Conservation (phyloP, 2,888 invertebrate genomes). For the Nudaria mundana region DNA sequence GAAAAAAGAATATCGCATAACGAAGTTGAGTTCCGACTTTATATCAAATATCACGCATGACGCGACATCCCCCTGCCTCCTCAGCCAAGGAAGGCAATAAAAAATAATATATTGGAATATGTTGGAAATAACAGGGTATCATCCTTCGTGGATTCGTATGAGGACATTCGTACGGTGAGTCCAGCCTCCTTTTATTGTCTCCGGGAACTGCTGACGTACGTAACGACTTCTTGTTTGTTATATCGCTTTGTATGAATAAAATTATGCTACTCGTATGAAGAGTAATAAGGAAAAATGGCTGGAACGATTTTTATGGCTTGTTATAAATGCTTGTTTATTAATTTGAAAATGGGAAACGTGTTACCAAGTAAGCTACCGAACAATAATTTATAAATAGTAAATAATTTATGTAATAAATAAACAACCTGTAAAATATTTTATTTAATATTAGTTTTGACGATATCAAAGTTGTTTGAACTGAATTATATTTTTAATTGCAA, state of each 20-base stretch:
- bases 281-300: conserved; percentile 51
- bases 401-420: neutral
- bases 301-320: conserved; percentile 31
- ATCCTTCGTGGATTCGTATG: conserved; percentile 67
- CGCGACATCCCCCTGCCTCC: conserved; percentile 58
- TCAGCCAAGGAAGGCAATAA: conserved; percentile 70
- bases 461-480: neutral
- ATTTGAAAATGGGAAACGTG: conserved; percentile 8
- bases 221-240: conserved; percentile 61
- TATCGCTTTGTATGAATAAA: conserved; percentile 59
- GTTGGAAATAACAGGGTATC: conserved; percentile 82
- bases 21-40: conserved; percentile 80
- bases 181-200: conserved; percentile 74
- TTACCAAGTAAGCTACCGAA: conserved; percentile 1
- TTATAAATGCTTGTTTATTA: conserved; percentile 26
- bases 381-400: neutral
- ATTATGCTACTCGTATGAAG: conserved; percentile 48
- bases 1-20: conserved; percentile 80
- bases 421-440: neutral
- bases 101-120: conserved; percentile 83
- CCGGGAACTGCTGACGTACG: conserved; percentile 65
- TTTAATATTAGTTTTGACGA: neutral
- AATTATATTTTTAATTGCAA: neutral
- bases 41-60: conserved; percentile 82
- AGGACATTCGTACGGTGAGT: conserved; percentile 73